Evolutionary conservation across 2,888 invertebrate species (phyloP).

Genomic region (Mimumesa dahlbomi): DNA sequence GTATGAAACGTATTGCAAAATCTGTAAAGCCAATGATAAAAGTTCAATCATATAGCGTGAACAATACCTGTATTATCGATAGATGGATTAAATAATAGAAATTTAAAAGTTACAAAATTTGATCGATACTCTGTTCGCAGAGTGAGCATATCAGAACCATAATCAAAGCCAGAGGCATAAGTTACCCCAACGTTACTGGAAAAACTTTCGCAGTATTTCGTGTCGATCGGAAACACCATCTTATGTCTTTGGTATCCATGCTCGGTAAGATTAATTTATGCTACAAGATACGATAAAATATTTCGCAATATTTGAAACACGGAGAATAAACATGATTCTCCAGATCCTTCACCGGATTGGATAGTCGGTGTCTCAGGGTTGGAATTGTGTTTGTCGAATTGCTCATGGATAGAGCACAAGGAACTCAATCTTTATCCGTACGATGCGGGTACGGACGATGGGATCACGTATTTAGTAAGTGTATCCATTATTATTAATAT

Average conservation of each 20-base stretch:
- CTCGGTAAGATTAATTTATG: constrained; percentile 86
- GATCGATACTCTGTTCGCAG: too few species aligned
- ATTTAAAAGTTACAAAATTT: too few species aligned
- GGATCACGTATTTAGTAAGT: constrained; percentile 93
- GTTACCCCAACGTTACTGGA: constrained; percentile 93
- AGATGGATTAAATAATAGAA: too few species aligned
- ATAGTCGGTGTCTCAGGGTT: constrained; percentile 95
- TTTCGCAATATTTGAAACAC: background rate
- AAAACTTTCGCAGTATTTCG: constrained; percentile 91
- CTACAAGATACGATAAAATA: constrained; percentile 3
- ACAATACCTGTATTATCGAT: background rate
- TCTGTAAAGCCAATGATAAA: background rate
- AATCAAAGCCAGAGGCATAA: constrained; percentile 93
- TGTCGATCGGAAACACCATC: constrained; percentile 91
- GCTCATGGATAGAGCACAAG: constrained; percentile 93
- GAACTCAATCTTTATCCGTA: constrained; percentile 94
- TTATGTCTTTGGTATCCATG: constrained; percentile 94
- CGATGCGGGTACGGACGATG: constrained; percentile 97
- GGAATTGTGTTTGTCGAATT: constrained; percentile 93
- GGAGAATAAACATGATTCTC: constrained; percentile 9
- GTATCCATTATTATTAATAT: too few species aligned
- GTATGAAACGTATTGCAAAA: too few species aligned
- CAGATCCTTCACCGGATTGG: constrained; percentile 99
- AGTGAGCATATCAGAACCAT: constrained; percentile 88
- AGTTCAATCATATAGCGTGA: background rate